Evolutionary conservation across 1,140 invertebrate genomes (phyloP), one percentile per base, ranked within the genome.

Genomic region (Oreohelix idahoensis): DNA sequence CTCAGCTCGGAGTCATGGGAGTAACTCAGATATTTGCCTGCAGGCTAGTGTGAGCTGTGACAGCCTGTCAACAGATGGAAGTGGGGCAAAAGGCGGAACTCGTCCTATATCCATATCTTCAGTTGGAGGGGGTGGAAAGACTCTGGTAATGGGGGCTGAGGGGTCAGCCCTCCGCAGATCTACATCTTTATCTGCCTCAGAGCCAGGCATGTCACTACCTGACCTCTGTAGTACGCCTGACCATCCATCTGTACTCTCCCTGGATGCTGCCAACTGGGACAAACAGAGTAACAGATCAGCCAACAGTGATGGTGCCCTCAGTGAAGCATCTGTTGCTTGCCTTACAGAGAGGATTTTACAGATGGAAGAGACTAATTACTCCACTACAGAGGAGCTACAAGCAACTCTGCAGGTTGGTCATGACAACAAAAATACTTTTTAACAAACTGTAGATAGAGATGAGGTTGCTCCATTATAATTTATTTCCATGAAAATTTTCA

Each of bases 361-460:
- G 92, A 96, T 97, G 96, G 96, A 96, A 91, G 96, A 97, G 92
- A 96, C 95, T n/a, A 96, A 96, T 89, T 96, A 96, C 90, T 95
- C 96, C 74, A 98, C 97, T n/a, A 97, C 96, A 90, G 97, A 98
- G 93, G 97, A 98, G 92, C 93, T 98, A 0, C 97, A 98, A 93
- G 97, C 97, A 0, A 98, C 97, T 0, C 93, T 98, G 69, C 97
- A 98, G 87, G 97, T 82, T 35, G 8, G 74, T 76, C 2, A 45
- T 66, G 23, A 32, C 53, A 45, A 45, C 15, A 45, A n/a, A n/a
- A n/a, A n/a, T n/a, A n/a, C n/a, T n/a, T n/a, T n/a, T n/a, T n/a
- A n/a, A n/a, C n/a, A n/a, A n/a, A n/a, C n/a, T n/a, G n/a, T n/a
- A n/a, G n/a, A n/a, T n/a, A n/a, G n/a, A n/a, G n/a, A n/a, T n/a